Percentiles rank a stretch among this genome's conserved stretches.
These are phyloP conservation scores for Perccottus glenii DNA, from an alignment of 2,113 vertebrate genomes.

Conservation along the genomic window DNA sequence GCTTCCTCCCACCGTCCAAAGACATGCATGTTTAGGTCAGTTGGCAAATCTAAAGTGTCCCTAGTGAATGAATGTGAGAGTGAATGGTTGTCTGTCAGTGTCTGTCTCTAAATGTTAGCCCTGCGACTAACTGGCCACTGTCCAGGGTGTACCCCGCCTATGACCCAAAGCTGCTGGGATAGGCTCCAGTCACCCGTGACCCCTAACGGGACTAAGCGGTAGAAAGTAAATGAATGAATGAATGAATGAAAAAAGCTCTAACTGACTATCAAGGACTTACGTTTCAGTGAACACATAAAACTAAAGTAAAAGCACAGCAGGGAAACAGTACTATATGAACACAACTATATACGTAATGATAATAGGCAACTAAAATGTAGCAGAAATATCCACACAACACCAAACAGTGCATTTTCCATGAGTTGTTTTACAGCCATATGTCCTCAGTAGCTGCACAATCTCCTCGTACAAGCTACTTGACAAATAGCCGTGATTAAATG, in stretches of 20 bases:
- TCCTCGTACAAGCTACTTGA: slow-evolving; percentile 54
- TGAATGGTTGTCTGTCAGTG: no score
- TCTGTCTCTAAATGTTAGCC: no score
- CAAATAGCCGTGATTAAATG: slow-evolving; percentile 70
- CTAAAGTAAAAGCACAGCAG: not conserved
- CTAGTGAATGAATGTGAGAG: no score
- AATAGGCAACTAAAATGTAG: slow-evolving; percentile 4
- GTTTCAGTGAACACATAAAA: not conserved
- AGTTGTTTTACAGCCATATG: slow-evolving; percentile 38
- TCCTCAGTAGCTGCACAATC: slow-evolving; percentile 44
- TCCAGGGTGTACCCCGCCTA: no score
- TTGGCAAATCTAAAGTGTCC: no score
- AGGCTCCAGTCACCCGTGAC: no score
- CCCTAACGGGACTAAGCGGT: no score
- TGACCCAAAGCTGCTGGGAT: no score
- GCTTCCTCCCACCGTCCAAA: no score
- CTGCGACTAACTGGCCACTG: no score
- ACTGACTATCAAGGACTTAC: not conserved
- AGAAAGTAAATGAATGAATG: no score
- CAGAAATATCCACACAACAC: not conserved
- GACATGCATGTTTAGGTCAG: no score
- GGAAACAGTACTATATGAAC: not conserved
- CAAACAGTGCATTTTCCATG: slow-evolving; percentile 19
- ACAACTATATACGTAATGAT: not conserved
- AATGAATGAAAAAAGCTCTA: not conserved